These are phyloP conservation scores for Melitaea athalia DNA, from an alignment of 2,888 invertebrate genomes.

Conservation along the genomic window DNA sequence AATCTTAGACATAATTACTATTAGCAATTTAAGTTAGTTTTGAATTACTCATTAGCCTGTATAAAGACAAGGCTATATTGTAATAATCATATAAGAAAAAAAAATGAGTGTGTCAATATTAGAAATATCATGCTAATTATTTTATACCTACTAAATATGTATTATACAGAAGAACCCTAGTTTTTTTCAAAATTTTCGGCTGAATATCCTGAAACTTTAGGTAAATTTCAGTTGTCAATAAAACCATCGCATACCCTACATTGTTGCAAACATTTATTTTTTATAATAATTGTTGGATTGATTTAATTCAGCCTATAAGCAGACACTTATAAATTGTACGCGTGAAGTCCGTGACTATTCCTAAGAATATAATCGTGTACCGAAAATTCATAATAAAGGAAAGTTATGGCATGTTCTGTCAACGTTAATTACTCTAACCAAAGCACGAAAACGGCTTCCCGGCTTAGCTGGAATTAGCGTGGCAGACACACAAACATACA, in stretches of 20 bases:
- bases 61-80: no score
- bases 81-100: no score
- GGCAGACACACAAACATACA: slow-evolving; percentile 40
- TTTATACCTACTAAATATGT: no score
- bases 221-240: background rate
- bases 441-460: slow-evolving; percentile 28
- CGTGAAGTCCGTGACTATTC: background rate
- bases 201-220: background rate
- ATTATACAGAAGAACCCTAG: no score
- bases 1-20: no score
- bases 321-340: background rate
- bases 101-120: background rate
- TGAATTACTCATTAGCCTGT: no score
- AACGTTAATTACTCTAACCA: slow-evolving; percentile 42
- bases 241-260: no score
- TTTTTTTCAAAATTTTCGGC: background rate
- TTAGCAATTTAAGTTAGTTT: no score
- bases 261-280: no score
- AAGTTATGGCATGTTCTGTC: slow-evolving; percentile 40
- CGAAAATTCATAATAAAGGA: slow-evolving; percentile 25
- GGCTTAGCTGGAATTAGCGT: slow-evolving; percentile 31
- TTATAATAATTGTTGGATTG: no score
- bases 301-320: no score
- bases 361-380: slow-evolving; percentile 9
- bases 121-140: background rate